Evolutionary conservation across 2,113 vertebrate genomes (phyloP), one percentile per base, ranked within the genome.

Genomic region (Melanerpes formicivorus): DNA sequence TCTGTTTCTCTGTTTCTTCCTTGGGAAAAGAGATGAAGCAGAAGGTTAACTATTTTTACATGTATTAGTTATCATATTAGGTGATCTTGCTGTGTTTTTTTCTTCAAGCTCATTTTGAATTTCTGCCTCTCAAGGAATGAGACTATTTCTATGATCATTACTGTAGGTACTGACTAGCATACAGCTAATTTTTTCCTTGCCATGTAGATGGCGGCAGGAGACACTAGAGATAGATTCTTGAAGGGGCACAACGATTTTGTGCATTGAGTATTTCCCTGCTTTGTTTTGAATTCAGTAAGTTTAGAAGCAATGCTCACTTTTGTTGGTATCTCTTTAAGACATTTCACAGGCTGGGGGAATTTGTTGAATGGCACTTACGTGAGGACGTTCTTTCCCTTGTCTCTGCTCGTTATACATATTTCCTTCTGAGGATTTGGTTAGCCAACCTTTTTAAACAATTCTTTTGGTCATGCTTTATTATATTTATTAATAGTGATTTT

Each of bases 11-110:
- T 84, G 5, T 64, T 91, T 78, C 44, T 94, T 64, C 64, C 85
- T 81, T 46, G 81, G 76, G 72, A 82, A 79, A 71, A n/a, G 60
- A 84, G 60, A 46, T 60, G 77, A 76, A 78, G 63, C 63, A 73
- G 52, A 66, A 93, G 46, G 82, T 79, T 90, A 79, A 75, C 65
- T 95, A 40, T 55, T 94, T 90, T 94, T 82, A 69, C 59, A 29
- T 50, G 34, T 67, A 40, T 65, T 84, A 84, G 73, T 82, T 80
- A 77, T 91, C 69, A 14, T 22, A 32, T 63, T 48, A 70, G 27
- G 37, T 81, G 79, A 63, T 52, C 25, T 85, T 70, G 37, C 37
- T 65, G 84, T 72, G 63, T 65, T 50, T 78, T 78, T 77, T 71
- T 42, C 56, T 77, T 71, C 29, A 14, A 15, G 14, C 71, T 44